Percentiles rank a stretch among this genome's conserved stretches.
Evolutionary conservation across 2,888 invertebrate genomes (phyloP).

Genomic region (Hirtodrosophila histrioides): DNA sequence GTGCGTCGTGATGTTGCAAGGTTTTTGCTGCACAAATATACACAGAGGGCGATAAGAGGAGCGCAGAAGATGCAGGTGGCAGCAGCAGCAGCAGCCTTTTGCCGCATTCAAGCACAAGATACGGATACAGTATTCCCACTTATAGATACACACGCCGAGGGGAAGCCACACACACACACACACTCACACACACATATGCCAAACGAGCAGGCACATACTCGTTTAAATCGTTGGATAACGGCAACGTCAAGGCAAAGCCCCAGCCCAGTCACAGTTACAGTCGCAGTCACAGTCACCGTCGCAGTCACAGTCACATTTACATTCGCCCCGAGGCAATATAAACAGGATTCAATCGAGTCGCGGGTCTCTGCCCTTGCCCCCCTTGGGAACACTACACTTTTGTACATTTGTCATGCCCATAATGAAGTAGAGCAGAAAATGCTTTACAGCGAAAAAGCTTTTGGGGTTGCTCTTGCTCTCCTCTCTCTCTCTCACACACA

Average conservation of each 20-base stretch:
- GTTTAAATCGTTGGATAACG: constrained; percentile 52
- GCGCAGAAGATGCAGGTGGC: constrained; percentile 1
- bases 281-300: constrained; percentile 6
- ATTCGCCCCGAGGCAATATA: constrained; percentile 45
- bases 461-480: constrained; percentile 51
- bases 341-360: constrained; percentile 43
- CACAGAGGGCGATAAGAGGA: not conserved
- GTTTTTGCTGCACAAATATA: constrained; percentile 37
- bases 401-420: constrained; percentile 64
- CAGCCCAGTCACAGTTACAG: constrained; percentile 23
- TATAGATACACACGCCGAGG: constrained; percentile 12
- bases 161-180: constrained; percentile 6
- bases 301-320: constrained; percentile 15
- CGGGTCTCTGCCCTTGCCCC: constrained; percentile 2
- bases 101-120: constrained; percentile 27
- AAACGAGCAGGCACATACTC: constrained; percentile 20
- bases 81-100: constrained; percentile 8
- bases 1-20: constrained; percentile 9
- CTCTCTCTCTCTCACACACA: not conserved
- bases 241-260: constrained; percentile 21
- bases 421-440: constrained; percentile 66
- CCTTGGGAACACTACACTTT: constrained; percentile 33
- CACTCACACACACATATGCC: constrained; percentile 23
- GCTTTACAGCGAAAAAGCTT: constrained; percentile 35
- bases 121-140: constrained; percentile 26